phyloP scores from a whole-genome alignment of 2,113 vertebrate species.

The Machaerirhynchus nigripectus region DNA sequence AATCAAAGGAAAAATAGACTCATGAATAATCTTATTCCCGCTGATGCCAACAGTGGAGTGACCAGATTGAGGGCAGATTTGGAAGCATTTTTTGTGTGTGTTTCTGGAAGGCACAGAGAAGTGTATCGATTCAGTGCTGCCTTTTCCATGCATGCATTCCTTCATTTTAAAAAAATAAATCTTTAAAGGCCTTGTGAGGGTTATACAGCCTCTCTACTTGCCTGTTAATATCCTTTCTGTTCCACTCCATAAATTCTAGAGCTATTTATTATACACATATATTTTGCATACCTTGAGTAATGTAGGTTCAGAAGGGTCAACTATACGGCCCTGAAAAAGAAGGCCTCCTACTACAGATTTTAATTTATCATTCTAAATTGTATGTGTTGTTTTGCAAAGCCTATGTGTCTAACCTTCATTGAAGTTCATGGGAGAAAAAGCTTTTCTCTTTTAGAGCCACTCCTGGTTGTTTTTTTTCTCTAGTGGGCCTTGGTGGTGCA shows the following conservation, averaged over 20 bases:
- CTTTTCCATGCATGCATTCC: constrained; percentile 58
- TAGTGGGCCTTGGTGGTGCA: not conserved
- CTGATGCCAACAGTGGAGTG: not conserved
- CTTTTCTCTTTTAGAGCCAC: constrained; percentile 31
- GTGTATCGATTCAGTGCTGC: constrained; percentile 45
- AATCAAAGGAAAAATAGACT: not conserved
- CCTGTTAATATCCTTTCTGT: constrained; percentile 70
- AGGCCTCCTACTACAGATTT: constrained; percentile 52
- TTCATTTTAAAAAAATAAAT: constrained; percentile 66
- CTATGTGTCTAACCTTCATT: constrained; percentile 45
- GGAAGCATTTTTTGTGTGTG: not conserved
- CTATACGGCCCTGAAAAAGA: constrained; percentile 60
- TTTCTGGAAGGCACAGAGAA: constrained; percentile 43
- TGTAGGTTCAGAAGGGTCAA: constrained; percentile 63
- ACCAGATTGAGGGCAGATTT: constrained; percentile 48
- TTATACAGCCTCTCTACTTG: constrained; percentile 66
- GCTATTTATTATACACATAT: constrained; percentile 71
- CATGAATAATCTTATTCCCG: constrained; percentile 6
- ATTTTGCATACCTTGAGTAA: constrained; percentile 70
- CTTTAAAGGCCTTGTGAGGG: constrained; percentile 67
- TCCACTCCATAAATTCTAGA: constrained; percentile 69
- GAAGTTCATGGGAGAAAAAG: constrained; percentile 45
- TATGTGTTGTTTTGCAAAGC: constrained; percentile 43
- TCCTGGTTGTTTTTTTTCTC: not conserved
- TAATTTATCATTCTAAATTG: constrained; percentile 58